Base-by-base conservation (phyloP, 2,797 vertebrate genomes). In the Tokudaia tokunoshimensis region DNA sequence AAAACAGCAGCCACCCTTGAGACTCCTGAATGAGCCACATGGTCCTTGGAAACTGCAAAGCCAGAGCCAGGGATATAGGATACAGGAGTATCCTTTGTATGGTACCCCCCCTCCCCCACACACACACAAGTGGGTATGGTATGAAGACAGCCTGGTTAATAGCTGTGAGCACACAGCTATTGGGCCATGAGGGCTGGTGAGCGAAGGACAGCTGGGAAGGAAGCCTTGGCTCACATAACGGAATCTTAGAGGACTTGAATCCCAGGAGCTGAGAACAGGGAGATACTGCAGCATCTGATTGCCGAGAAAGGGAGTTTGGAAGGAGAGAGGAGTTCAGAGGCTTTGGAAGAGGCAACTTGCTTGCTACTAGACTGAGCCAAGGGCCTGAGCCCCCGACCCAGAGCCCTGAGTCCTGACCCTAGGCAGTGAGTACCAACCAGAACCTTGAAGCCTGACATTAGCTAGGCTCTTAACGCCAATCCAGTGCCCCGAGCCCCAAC, bases 281-380 rank as follows among this genome's bases (percentile, higher is more conserved):
- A 6, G 1, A 12, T 29, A 65, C 9, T 0, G 1, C 5, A 7
- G n/a, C 59, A 5, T 74, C 52, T 0, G 14, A 15, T 4, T 19
- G 15, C 37, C 19, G 1, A 13, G 13, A 14, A 19, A 50, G 6
- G 11, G 19, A 50, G 57, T 0, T 24, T 70, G 47, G 20, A 52
- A 1, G 13, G 55, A 70, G 67, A 20, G 34, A 70, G 67, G n/a
- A 37, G 17, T 37, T 72, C 11, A 13, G 7, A 8, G 19, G 3
- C 4, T 76, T 50, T 4, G 2, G 0, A 12, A 79, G 47, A 5
- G 6, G 2, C 47, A 8, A 37, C 7, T 10, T 9, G 44, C 50
- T 12, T 8, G 3, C 61, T 44, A 2, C 4, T 4, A 15, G 72
- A 34, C 86, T n/a, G 44, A 86, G 20, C 63, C 63, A 67, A 9